A percentile compares a stretch with the other conserved stretches of the same genome.
These are phyloP conservation scores for Zoroaster sp. DNA, from an alignment of 53 echinoderm and acorn worm genomes.

Conservation along the genomic window DNA sequence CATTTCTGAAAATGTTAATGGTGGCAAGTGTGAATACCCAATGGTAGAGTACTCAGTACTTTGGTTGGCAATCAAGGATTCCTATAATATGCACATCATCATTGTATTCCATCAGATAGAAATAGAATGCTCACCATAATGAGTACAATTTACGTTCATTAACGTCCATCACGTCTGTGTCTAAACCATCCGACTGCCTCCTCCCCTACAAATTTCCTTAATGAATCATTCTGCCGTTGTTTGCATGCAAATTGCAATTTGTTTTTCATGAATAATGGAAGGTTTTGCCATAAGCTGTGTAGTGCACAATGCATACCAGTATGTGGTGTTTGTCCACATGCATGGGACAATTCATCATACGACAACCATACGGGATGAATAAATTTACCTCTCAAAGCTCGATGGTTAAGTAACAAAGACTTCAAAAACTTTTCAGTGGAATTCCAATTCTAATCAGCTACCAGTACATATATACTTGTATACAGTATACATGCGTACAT, in stretches of 20 bases:
- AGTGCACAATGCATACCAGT: neutral
- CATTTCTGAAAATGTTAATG: too few species aligned
- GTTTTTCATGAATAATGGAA: neutral
- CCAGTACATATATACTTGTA: too few species aligned
- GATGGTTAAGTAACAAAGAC: too few species aligned
- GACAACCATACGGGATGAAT: neutral
- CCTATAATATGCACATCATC: too few species aligned
- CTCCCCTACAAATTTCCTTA: neutral
- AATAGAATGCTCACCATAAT: neutral
- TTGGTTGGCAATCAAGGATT: too few species aligned
- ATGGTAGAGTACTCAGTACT: too few species aligned
- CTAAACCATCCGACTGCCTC: neutral
- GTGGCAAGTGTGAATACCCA: too few species aligned
- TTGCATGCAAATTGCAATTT: neutral
- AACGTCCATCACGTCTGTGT: neutral
- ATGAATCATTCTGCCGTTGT: neutral
- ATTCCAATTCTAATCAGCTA: too few species aligned
- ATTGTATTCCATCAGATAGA: too few species aligned
- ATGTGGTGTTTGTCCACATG: neutral
- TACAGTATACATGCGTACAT: too few species aligned
- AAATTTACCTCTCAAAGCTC: too few species aligned
- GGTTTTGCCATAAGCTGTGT: neutral
- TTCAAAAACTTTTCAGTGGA: too few species aligned
- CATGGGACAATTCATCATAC: neutral
- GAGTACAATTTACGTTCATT: neutral